Percentiles rank a stretch among this genome's conserved stretches.
Evolutionary conservation across 1,140 invertebrate genomes (phyloP).

Genomic region (Bombus haemorrhoidalis): DNA sequence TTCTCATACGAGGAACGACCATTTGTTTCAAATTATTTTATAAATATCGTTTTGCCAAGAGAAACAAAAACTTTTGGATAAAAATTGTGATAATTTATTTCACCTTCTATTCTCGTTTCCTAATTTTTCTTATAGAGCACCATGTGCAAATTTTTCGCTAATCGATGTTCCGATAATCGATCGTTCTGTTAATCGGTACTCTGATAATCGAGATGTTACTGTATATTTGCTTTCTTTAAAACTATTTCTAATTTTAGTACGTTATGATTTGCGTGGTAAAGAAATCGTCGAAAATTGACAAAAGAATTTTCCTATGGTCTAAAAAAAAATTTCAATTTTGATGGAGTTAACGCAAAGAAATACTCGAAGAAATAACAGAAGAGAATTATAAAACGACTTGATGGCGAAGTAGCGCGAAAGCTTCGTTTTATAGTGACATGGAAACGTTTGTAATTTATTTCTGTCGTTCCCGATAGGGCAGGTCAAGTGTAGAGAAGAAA

Average conservation of each 20-base stretch:
- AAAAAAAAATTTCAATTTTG: not conserved
- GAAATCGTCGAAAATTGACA: not conserved
- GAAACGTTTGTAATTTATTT: slow-evolving; percentile 22
- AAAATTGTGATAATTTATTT: no score
- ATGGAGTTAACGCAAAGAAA: not conserved
- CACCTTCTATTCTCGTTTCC: not conserved
- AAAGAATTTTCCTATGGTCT: not conserved
- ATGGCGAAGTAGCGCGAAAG: not conserved
- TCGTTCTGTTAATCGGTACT: not conserved
- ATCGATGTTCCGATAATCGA: not conserved
- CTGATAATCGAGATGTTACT: not conserved
- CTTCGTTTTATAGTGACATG: not conserved
- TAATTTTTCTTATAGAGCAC: not conserved
- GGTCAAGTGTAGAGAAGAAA: slow-evolving; percentile 50
- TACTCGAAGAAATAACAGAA: not conserved
- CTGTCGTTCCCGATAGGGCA: not conserved
- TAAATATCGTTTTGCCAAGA: no score
- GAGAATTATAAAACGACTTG: not conserved
- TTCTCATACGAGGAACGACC: no score
- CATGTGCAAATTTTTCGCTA: not conserved
- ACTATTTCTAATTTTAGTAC: no score
- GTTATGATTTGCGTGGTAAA: no score
- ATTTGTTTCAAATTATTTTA: no score
- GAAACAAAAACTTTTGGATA: no score
- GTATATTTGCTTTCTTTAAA: not conserved